Evolutionary conservation across 53 echinoderm and acorn worm genomes (phyloP).

Genomic region (Zoroaster sp.): DNA sequence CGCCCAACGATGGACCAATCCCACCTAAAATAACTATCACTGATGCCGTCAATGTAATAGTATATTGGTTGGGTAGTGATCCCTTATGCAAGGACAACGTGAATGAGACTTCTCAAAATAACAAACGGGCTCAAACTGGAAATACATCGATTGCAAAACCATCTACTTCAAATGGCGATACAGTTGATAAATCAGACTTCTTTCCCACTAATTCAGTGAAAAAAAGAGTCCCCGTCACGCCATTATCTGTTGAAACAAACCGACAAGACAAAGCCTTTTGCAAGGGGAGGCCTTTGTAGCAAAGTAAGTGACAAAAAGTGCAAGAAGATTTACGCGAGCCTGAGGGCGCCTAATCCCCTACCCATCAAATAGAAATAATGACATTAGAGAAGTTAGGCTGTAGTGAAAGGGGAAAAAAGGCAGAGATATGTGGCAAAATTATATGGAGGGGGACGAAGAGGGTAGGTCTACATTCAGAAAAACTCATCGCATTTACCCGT

Average conservation of each 20-base stretch:
- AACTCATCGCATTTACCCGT: too few relatives aligned
- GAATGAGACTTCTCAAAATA: background rate
- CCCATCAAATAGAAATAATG: too few relatives aligned
- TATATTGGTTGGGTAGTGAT: background rate
- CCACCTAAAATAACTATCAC: slow-evolving; percentile 5
- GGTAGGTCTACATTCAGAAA: too few relatives aligned
- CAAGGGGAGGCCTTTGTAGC: too few relatives aligned
- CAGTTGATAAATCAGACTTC: background rate
- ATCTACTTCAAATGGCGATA: background rate
- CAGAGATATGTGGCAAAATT: too few relatives aligned
- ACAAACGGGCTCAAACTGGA: too few relatives aligned
- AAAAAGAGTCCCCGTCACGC: background rate
- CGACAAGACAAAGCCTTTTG: background rate
- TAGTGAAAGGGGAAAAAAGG: too few relatives aligned
- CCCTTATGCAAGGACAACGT: background rate
- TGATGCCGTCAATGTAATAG: background rate
- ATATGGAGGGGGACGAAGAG: too few relatives aligned
- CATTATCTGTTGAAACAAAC: background rate
- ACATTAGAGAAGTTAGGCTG: too few relatives aligned
- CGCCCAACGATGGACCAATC: background rate
- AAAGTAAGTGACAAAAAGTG: too few relatives aligned
- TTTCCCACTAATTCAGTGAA: background rate
- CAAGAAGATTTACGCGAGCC: too few relatives aligned
- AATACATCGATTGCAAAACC: background rate
- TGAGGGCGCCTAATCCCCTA: too few relatives aligned